A percentile compares a stretch with the other conserved stretches of the same genome.
phyloP scores from a whole-genome alignment of 2,888 invertebrate species.

The Nymphalis urticae region DNA sequence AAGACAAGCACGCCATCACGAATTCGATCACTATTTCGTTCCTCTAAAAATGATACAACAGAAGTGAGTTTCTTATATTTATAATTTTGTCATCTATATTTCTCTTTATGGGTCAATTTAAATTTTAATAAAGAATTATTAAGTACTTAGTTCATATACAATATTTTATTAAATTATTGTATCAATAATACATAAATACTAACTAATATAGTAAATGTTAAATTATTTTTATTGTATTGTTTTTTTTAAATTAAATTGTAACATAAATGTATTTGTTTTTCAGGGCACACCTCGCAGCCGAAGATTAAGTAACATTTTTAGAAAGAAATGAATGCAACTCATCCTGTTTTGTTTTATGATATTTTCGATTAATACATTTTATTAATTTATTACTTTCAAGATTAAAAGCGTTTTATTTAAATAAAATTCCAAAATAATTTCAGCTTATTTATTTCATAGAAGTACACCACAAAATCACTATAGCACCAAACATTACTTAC shows the following conservation, averaged over 20 bases:
- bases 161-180: no score
- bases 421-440: conserved; percentile 43
- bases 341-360: conserved; percentile 18
- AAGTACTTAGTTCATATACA: no score
- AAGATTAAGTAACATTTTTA: conserved; percentile 77
- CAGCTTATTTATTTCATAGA: conserved; percentile 45
- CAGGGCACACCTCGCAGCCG: conserved; percentile 78
- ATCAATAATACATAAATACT: no score
- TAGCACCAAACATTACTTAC: conserved; percentile 80
- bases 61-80: conserved; percentile 62
- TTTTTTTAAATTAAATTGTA: no score
- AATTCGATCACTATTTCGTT: conserved; percentile 82
- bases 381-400: conserved; percentile 40
- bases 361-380: conserved; percentile 35
- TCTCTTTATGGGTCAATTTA: not conserved
- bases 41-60: conserved; percentile 67
- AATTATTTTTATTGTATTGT: no score
- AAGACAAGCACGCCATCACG: conserved; percentile 84
- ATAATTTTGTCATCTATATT: not conserved
- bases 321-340: conserved; percentile 55
- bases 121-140: not conserved
- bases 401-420: conserved; percentile 36
- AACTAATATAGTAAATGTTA: no score
- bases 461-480: conserved; percentile 71
- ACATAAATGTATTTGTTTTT: conserved; percentile 41